Conservation (phyloP, 92 coral and sea anemone species). For the Epizoanthus ramosus region DNA sequence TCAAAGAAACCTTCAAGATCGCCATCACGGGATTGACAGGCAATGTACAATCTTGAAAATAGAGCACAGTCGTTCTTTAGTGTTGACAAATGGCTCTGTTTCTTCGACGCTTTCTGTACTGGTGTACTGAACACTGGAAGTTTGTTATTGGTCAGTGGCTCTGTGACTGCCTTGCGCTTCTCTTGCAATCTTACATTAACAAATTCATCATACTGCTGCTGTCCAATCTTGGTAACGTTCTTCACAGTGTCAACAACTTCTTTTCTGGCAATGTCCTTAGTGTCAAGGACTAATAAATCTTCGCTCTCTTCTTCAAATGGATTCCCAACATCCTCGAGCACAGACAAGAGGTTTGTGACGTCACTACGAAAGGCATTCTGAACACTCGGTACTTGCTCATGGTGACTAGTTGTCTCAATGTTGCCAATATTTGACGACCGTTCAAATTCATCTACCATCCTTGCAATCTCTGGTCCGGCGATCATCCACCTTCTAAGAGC, state of each 20-base stretch:
- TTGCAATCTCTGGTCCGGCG: conserved; percentile 22
- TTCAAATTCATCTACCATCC: conserved; percentile 17
- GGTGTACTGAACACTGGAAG: conserved; percentile 57
- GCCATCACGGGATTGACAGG: conserved; percentile 67
- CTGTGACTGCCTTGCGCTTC: conserved; percentile 43
- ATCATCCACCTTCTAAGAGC: conserved; percentile 28
- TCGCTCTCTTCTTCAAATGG: conserved; percentile 57
- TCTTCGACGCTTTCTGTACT: conserved; percentile 9
- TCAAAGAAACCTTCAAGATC: conserved; percentile 63
- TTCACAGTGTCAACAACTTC: conserved; percentile 46
- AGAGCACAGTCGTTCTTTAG: conserved; percentile 61
- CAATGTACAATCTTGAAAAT: conserved; percentile 62
- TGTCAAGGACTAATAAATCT: conserved; percentile 59
- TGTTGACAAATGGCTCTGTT: conserved; percentile 26
- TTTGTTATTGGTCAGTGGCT: conserved; percentile 59
- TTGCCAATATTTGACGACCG: neutral
- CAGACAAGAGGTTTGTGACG: conserved; percentile 27
- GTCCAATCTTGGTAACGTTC: conserved; percentile 44
- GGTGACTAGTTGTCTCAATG: neutral
- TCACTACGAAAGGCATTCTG: conserved; percentile 48
- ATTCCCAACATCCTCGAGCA: conserved; percentile 60
- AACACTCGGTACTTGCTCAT: too few relatives aligned
- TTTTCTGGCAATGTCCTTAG: conserved; percentile 52
- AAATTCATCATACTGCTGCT: conserved; percentile 47
- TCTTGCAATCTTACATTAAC: conserved; percentile 51